Conservation (phyloP, 2,113 vertebrate species). For the Anthoscopus minutus region DNA sequence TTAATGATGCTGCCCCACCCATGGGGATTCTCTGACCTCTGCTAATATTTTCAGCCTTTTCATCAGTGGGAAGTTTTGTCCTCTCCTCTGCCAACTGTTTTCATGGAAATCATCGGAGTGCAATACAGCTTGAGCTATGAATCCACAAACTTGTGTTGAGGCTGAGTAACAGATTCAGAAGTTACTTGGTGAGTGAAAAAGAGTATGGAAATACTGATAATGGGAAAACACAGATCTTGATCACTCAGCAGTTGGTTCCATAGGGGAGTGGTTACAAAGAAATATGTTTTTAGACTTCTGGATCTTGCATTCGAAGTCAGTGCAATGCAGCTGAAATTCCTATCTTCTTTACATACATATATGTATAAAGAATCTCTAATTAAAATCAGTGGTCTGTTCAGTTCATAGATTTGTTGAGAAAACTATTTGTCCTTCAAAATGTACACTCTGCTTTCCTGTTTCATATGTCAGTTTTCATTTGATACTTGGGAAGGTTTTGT, state of each 20-base stretch:
- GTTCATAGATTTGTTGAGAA: background rate
- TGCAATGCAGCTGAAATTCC: background rate
- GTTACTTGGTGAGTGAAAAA: background rate
- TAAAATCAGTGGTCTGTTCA: background rate
- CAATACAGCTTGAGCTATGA: background rate
- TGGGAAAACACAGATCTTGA: background rate
- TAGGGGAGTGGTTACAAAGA: background rate
- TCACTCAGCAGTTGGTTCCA: background rate
- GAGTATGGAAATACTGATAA: background rate
- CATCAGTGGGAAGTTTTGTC: background rate
- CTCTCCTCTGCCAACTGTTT: background rate
- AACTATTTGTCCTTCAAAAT: background rate
- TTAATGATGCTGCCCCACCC: background rate
- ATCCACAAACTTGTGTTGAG: background rate
- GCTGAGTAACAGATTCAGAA: background rate
- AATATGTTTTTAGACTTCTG: background rate
- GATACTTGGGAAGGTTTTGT: background rate
- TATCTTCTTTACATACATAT: background rate
- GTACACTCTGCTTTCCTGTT: background rate
- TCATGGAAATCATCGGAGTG: background rate
- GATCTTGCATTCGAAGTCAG: background rate
- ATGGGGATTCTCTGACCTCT: background rate
- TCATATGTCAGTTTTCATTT: background rate
- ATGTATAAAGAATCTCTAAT: background rate
- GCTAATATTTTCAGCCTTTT: background rate